These are phyloP conservation scores for Drosophila hawaiiensis DNA, from an alignment of 2,888 invertebrate species.

Conservation along the genomic window DNA sequence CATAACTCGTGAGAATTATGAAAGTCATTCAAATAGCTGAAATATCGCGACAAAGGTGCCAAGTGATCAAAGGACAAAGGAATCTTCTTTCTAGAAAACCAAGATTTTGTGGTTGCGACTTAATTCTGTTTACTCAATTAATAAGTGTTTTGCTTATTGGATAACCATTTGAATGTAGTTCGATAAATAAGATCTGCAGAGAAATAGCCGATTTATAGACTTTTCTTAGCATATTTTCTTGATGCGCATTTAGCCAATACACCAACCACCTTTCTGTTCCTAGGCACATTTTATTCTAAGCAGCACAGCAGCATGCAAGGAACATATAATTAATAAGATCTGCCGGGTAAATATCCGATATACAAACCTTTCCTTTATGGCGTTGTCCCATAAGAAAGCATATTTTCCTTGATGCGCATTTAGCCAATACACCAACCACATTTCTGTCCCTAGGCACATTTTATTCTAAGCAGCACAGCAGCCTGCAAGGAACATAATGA, in stretches of 20 bases:
- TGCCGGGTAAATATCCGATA: background rate
- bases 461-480: background rate
- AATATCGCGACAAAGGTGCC: background rate
- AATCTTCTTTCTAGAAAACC: slow-evolving; percentile 4
- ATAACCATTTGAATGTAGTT: background rate
- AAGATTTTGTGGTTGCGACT: background rate
- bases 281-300: too few relatives aligned
- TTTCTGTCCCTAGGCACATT: background rate
- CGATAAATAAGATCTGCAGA: background rate
- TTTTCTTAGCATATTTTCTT: too few relatives aligned
- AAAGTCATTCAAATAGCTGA: background rate
- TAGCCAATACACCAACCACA: background rate
- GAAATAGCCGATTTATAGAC: too few relatives aligned
- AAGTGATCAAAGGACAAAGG: background rate
- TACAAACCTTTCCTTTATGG: background rate
- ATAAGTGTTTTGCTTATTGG: background rate
- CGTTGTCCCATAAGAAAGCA: background rate
- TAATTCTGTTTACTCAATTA: background rate
- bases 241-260: too few relatives aligned
- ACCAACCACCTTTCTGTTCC: too few relatives aligned
- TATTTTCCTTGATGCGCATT: background rate
- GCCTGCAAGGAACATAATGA: background rate
- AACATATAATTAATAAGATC: background rate
- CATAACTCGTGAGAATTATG: too few relatives aligned
- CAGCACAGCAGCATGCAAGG: too few relatives aligned